Base-by-base conservation (phyloP, 2,888 invertebrate genomes). In the Caenorhabditis sp. region DNA sequence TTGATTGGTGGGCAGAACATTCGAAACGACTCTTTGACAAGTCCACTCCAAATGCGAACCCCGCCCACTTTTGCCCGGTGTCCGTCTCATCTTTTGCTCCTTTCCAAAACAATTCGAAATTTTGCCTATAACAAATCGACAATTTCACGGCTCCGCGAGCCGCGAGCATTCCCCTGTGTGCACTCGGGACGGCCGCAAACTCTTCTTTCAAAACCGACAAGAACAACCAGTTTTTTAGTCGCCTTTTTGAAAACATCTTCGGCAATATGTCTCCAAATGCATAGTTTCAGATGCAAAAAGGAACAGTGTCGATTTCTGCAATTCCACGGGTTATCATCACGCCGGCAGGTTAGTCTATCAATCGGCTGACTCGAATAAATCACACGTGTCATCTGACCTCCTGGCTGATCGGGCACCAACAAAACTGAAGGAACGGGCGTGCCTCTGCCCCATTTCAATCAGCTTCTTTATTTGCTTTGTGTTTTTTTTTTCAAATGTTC, bases 111-210 rank as follows among this genome's bases (percentile, higher is more conserved):
- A 32, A 52, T 52, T 52, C 35, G n/a, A 52, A 50, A 35, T 30
- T 35, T 32, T 7, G n/a, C 52, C 2, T 32, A 17, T 52, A n/a
- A 20, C 35, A 52, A 52, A 52, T 35, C 11, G 52, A 35, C 22
- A 17, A 52, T 52, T 52, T 52, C 52, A 52, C 52, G 52, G 52
- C 52, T 52, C 35, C 32, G 30, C 46, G 46, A 46, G 46, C 46
- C 27, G 20, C 45, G 35, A 71, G 56, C 43, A 62, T 72, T 72
- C 72, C 72, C 72, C 35, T 63, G 72, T 72, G 72, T 58, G 32
- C 63, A 58, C 72, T 72, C 30, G 17, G 41, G 9, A 20, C 46
- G 46, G 46, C n/a, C 62, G 32, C 35, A 6, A 9, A 27, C 48
- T 27, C 45, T 22, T 20, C 26, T 15, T 26, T 15, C 17, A 17